These are phyloP conservation scores for Prunella strophiata DNA, from an alignment of 2,797 vertebrate genomes.

Conservation along the genomic window DNA sequence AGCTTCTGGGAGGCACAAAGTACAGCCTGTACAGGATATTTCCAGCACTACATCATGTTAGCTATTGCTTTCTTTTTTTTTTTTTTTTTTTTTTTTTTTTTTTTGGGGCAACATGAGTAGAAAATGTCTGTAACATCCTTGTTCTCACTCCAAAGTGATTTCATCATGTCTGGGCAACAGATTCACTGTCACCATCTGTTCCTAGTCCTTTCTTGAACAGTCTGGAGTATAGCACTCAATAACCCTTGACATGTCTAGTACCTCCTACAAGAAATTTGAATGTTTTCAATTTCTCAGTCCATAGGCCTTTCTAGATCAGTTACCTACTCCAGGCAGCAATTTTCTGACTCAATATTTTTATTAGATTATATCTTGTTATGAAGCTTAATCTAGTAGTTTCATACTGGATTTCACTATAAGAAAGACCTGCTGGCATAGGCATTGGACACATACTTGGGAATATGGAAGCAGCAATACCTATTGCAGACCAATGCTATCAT, in stretches of 20 bases:
- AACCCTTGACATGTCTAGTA: not conserved
- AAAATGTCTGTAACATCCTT: not conserved
- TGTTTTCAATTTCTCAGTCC: not conserved
- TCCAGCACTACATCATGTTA: not conserved
- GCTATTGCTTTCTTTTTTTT: too few relatives aligned
- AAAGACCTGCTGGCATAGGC: not conserved
- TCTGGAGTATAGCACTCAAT: not conserved
- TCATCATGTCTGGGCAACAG: not conserved
- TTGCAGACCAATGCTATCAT: not conserved
- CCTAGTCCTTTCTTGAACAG: not conserved
- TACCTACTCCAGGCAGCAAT: rapidly evolving
- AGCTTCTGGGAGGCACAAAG: not conserved
- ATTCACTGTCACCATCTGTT: not conserved
- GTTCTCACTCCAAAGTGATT: not conserved
- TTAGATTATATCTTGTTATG: not conserved
- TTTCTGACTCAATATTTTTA: not conserved
- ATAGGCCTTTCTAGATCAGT: not conserved
- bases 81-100: not conserved
- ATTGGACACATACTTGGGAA: not conserved
- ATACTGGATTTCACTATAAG: not conserved
- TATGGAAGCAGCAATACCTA: not conserved
- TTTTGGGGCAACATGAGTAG: not conserved
- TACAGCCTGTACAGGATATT: not conserved
- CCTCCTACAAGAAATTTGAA: not conserved
- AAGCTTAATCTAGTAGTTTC: not conserved